A percentile compares a stretch with the other conserved stretches of the same genome.
Evolutionary conservation across 1,140 invertebrate genomes (phyloP).

Genomic region (Zaprionus inermis): DNA sequence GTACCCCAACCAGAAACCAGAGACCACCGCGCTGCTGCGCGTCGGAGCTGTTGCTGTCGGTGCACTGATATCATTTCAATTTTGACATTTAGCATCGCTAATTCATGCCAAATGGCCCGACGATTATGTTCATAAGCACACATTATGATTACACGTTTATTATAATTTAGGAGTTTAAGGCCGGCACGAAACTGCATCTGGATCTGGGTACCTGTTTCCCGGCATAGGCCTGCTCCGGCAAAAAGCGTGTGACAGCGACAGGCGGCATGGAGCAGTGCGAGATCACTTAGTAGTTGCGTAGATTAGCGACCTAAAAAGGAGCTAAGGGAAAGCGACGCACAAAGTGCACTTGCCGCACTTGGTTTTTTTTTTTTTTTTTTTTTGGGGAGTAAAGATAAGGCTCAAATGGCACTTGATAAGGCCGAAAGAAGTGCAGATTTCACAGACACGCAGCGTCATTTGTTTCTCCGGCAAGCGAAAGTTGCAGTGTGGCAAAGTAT

Average conservation of each 20-base stretch:
- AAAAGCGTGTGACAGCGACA: slow-evolving; percentile 42
- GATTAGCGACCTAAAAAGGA: slow-evolving; percentile 45
- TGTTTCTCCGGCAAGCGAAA: not conserved
- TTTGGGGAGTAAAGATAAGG: slow-evolving; percentile 31
- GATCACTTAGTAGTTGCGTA: slow-evolving; percentile 43
- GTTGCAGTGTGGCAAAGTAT: not conserved
- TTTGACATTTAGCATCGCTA: slow-evolving; percentile 82
- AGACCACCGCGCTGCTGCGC: slow-evolving; percentile 35
- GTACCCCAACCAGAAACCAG: not conserved
- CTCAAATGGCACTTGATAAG: slow-evolving; percentile 1
- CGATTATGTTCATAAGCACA: slow-evolving; percentile 83
- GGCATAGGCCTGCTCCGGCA: slow-evolving; percentile 11
- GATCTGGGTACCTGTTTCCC: slow-evolving; percentile 18
- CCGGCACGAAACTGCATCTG: not conserved
- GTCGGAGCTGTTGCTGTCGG: slow-evolving; percentile 34
- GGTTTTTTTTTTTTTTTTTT: not conserved
- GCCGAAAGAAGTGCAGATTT: slow-evolving; percentile 35
- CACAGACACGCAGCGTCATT: not conserved
- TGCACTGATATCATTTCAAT: slow-evolving; percentile 62
- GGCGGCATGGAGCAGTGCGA: not conserved
- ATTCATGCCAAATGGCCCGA: slow-evolving; percentile 79
- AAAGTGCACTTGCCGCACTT: slow-evolving; percentile 17
- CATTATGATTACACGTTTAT: slow-evolving; percentile 84
- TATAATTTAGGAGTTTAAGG: slow-evolving; percentile 82
- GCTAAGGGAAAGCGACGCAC: slow-evolving; percentile 46